These are phyloP conservation scores for Euzophera pinguis DNA, from an alignment of 2,888 invertebrate species.

Conservation along the genomic window DNA sequence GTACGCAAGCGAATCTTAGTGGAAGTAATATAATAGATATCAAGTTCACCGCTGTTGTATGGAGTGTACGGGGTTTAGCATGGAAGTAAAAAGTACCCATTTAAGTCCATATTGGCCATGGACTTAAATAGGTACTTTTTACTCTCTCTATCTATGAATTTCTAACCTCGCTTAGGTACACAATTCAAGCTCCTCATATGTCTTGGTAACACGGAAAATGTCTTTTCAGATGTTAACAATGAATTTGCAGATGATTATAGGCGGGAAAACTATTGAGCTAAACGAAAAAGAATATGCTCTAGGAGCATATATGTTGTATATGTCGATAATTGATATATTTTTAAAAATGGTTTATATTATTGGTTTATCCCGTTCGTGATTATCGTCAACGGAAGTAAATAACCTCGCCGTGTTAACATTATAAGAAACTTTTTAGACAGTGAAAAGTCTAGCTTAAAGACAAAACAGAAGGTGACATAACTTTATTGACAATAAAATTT, in stretches of 20 bases:
- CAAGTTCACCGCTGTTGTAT: too few relatives aligned
- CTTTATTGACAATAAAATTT: too few relatives aligned
- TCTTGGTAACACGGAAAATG: neutral
- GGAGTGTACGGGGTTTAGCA: too few relatives aligned
- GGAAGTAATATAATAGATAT: too few relatives aligned
- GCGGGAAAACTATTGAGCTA: constrained; percentile 30
- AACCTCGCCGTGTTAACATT: too few relatives aligned
- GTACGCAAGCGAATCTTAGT: too few relatives aligned
- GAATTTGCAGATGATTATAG: constrained; percentile 36
- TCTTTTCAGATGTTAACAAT: constrained; percentile 33
- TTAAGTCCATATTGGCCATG: too few relatives aligned
- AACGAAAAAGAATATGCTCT: constrained; percentile 29
- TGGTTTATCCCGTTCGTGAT: constrained; percentile 15
- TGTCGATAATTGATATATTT: constrained; percentile 32
- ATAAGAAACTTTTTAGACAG: neutral
- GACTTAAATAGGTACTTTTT: too few relatives aligned
- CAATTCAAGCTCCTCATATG: too few relatives aligned
- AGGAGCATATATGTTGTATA: constrained; percentile 33
- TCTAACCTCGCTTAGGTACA: too few relatives aligned
- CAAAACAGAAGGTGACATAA: neutral
- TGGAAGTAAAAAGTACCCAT: too few relatives aligned
- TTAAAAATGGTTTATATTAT: constrained; percentile 23
- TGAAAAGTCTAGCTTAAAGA: neutral
- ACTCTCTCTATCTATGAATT: too few relatives aligned
- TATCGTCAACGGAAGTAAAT: neutral